Evolutionary conservation across 2,797 vertebrate species (phyloP).

Genomic region (Pangasius sanitwongsei): DNA sequence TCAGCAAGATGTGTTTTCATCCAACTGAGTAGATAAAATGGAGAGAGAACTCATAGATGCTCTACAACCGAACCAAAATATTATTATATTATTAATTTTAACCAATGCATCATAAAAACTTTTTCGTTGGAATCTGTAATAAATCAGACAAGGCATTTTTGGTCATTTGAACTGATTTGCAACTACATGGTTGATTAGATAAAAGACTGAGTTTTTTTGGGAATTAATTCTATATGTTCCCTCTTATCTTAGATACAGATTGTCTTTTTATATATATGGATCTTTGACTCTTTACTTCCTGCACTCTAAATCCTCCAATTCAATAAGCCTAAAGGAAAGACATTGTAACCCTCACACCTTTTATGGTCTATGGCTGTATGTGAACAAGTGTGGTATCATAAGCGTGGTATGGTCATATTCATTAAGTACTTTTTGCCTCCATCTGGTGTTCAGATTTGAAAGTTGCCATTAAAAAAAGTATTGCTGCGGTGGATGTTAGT

Average conservation of each 20-base stretch:
- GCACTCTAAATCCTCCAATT: neutral
- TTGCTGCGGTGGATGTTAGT: neutral
- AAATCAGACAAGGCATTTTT: neutral
- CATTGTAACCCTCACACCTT: neutral
- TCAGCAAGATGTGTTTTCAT: neutral
- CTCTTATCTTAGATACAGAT: neutral
- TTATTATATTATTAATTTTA: neutral
- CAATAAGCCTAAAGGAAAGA: neutral
- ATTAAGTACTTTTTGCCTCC: conserved; percentile 49
- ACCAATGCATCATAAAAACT: neutral
- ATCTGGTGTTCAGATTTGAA: conserved; percentile 53
- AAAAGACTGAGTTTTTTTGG: neutral
- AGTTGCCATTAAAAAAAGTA: neutral
- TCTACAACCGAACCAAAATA: neutral
- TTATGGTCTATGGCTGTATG: neutral
- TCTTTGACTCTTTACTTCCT: neutral
- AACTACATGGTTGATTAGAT: neutral
- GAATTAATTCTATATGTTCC: neutral
- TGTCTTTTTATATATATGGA: neutral
- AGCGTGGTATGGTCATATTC: neutral
- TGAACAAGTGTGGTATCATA: neutral
- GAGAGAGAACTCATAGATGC: neutral
- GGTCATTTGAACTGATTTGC: neutral
- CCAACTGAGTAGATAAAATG: neutral
- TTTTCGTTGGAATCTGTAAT: neutral